Conservation (phyloP, 2,888 invertebrate species). For the Mythimna vitellina region DNA sequence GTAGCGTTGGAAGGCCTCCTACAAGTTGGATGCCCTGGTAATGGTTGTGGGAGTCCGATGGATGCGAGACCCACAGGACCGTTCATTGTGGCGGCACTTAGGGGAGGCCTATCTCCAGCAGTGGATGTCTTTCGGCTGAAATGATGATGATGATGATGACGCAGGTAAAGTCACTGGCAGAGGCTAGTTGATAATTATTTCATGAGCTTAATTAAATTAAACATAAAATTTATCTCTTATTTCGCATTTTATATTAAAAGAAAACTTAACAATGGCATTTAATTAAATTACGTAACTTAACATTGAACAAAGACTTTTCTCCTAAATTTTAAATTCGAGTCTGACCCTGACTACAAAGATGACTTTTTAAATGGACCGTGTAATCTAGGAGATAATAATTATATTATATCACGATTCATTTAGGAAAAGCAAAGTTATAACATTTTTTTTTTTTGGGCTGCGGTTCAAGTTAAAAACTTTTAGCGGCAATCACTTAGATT, state of each 20-base stretch:
- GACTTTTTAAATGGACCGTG: slow-evolving; percentile 58
- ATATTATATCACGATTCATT: slow-evolving; percentile 61
- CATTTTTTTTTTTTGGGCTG: slow-evolving; percentile 39
- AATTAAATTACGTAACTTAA: slow-evolving; percentile 50
- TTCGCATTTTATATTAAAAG: slow-evolving; percentile 33
- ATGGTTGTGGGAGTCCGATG: too few species aligned
- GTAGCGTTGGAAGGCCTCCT: too few species aligned
- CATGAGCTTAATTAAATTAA: slow-evolving; percentile 1
- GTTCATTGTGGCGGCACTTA: too few species aligned
- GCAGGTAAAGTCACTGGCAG: too few species aligned
- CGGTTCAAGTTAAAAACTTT: slow-evolving; percentile 6
- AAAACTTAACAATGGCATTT: slow-evolving; percentile 21
- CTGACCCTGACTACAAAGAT: slow-evolving; percentile 53
- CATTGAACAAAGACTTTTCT: slow-evolving; percentile 37
- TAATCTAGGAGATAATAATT: slow-evolving; percentile 65
- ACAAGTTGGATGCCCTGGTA: too few species aligned
- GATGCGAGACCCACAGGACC: too few species aligned
- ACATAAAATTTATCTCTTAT: not conserved
- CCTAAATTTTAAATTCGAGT: slow-evolving; percentile 30
- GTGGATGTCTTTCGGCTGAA: too few species aligned
- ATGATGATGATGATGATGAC: too few species aligned
- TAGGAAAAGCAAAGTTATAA: slow-evolving; percentile 56
- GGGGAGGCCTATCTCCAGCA: too few species aligned
- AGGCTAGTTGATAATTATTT: not conserved
- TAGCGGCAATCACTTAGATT: not conserved